Evolutionary conservation across 2,797 vertebrate genomes (phyloP), one percentile per base, ranked within the genome.

Genomic region (Esox lucius): DNA sequence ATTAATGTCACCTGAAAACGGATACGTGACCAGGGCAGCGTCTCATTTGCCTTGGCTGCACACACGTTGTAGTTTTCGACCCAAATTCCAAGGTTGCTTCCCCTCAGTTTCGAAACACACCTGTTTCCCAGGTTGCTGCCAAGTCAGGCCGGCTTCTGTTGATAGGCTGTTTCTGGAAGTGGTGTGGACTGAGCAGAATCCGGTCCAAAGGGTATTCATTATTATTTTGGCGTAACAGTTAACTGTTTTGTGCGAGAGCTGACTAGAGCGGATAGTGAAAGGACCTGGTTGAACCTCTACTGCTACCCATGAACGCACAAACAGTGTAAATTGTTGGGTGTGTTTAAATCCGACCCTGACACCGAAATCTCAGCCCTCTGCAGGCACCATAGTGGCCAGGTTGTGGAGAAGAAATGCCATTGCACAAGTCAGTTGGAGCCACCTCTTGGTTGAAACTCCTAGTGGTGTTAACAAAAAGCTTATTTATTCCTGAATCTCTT

Each of bases 91-190:
- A 22, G 53, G n/a, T 19, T 19, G 7, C 15, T 53, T 61, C 64
- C 15, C 35, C 26, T 70, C 46, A 71, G 35, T 59, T 19, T 33
- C 42, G 59, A 70, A 65, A 78, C 33, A 62, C 68, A 77, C 74
- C 78, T 68, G 73, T 77, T 85, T 78, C 72, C 80, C 73, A 66
- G 72, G 56, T 76, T 64, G 70, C 65, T 74, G 74, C 72, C 76
- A 74, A 71, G 39, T 72, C 24, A 22, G 7, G 12, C 17, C 7
- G 51, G 1, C 49, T 19, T 15, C 4, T 59, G 59, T 22, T 61
- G 11, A 0, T 16, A 13, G 53, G 19, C 28, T 66, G 67, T 53
- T 9, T 31, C 16, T 9, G 35, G 42, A 42, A 24, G 19, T 16
- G 9, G 79, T 48, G 17, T 17, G 49, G 49, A 53, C 6, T 53